Conservation (phyloP, 2,113 vertebrate genomes). For the Pteronura brasiliensis region DNA sequence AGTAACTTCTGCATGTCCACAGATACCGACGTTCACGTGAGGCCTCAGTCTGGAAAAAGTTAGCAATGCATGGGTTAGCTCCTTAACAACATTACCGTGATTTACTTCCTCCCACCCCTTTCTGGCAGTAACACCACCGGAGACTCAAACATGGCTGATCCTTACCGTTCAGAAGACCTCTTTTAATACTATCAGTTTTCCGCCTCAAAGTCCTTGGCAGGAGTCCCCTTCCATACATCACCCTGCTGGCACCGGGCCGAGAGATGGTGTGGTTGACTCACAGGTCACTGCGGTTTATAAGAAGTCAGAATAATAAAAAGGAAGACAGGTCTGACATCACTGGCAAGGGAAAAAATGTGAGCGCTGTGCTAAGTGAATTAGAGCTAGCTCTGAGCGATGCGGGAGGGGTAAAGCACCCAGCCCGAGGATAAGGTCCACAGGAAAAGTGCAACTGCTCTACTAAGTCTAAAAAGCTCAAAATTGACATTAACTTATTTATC, state of each 20-base stretch:
- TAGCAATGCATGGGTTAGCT: conserved; percentile 41
- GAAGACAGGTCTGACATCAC: conserved; percentile 67
- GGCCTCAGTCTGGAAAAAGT: conserved; percentile 21
- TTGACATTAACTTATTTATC: neutral
- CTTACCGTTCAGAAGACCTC: conserved; percentile 53
- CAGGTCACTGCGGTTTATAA: conserved; percentile 74
- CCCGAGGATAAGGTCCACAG: neutral
- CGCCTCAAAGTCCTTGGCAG: conserved; percentile 63
- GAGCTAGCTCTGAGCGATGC: conserved; percentile 54
- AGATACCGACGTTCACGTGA: neutral
- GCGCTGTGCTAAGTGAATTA: conserved; percentile 65
- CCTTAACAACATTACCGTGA: conserved; percentile 45
- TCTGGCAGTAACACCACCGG: conserved; percentile 64
- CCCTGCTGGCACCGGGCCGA: conserved; percentile 57
- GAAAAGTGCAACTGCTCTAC: neutral
- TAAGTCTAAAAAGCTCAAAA: neutral
- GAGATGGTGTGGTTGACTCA: conserved; percentile 75
- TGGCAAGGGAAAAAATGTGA: conserved; percentile 53
- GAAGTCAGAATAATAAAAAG: conserved; percentile 67
- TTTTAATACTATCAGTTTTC: conserved; percentile 71
- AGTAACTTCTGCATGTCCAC: neutral
- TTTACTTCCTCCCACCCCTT: conserved; percentile 2
- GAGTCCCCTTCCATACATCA: conserved; percentile 59
- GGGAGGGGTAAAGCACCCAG: conserved; percentile 24
- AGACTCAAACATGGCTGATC: conserved; percentile 44